phyloP scores from a whole-genome alignment of 2,888 invertebrate species.

The Andricus curvator region DNA sequence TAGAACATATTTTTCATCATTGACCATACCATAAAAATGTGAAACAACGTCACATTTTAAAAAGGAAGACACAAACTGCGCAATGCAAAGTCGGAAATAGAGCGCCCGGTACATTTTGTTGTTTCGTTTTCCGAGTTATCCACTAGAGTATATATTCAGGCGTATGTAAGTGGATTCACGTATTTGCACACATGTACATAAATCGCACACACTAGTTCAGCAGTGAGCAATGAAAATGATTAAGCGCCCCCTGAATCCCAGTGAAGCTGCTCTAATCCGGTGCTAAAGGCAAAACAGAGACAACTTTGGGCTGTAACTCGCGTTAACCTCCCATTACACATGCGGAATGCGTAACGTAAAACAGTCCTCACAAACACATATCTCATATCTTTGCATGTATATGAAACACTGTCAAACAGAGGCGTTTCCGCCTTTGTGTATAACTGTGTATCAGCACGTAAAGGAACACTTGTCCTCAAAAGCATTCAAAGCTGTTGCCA shows the following conservation, averaged over 20 bases:
- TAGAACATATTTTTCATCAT: background rate
- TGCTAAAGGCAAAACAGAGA: constrained; percentile 73
- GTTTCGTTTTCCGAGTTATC: constrained; percentile 45
- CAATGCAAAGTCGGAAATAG: constrained; percentile 57
- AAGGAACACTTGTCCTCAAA: background rate
- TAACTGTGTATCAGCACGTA: background rate
- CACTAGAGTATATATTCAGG: constrained; percentile 44
- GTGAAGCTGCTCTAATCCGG: constrained; percentile 74
- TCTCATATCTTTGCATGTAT: background rate
- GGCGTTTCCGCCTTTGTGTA: background rate
- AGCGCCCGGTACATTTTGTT: constrained; percentile 55
- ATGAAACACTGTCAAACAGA: background rate
- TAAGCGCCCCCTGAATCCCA: constrained; percentile 72
- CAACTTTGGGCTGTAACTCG: constrained; percentile 65
- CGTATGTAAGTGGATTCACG: constrained; percentile 47
- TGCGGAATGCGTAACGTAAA: constrained; percentile 52
- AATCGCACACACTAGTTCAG: constrained; percentile 5
- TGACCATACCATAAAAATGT: background rate
- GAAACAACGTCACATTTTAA: constrained; percentile 47
- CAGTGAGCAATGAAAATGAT: constrained; percentile 73
- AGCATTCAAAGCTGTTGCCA: constrained; percentile 1
- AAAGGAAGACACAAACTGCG: constrained; percentile 55
- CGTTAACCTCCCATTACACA: constrained; percentile 65
- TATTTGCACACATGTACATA: constrained; percentile 12
- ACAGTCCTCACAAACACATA: constrained; percentile 18